phyloP scores from a whole-genome alignment of 2,797 vertebrate species.

The Crenuchus spilurus region DNA sequence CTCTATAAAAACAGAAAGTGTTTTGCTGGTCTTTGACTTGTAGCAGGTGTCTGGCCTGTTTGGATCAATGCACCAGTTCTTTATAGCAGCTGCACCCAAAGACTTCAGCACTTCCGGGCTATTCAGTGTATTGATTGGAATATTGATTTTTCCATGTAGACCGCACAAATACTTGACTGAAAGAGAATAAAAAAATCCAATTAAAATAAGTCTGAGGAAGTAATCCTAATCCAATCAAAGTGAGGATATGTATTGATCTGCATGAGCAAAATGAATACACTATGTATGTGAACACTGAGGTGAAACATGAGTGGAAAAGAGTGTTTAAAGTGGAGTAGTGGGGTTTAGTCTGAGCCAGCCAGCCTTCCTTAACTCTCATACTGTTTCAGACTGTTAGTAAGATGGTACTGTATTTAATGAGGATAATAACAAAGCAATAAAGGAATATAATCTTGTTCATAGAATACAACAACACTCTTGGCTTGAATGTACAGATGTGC shows the following conservation, averaged over 20 bases:
- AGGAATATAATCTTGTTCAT: background rate
- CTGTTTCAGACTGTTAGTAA: too few relatives aligned
- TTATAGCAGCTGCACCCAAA: constrained; percentile 42
- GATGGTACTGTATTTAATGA: too few relatives aligned
- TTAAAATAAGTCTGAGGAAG: constrained; percentile 72
- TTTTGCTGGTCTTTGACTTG: background rate
- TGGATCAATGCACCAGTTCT: constrained; percentile 36
- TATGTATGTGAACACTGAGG: constrained; percentile 11
- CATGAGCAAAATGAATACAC: constrained; percentile 72
- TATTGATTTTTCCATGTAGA: constrained; percentile 78
- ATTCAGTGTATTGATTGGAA: constrained; percentile 70
- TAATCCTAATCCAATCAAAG: constrained; percentile 77
- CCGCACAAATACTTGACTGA: constrained; percentile 56
- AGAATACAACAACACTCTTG: too few relatives aligned
- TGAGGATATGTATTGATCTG: constrained; percentile 72
- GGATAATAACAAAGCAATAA: background rate
- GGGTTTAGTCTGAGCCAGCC: background rate
- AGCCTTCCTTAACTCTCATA: too few relatives aligned
- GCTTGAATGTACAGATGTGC: background rate
- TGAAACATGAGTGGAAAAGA: constrained; percentile 9
- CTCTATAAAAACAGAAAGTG: constrained; percentile 18
- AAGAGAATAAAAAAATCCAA: constrained; percentile 78
- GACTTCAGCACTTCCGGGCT: constrained; percentile 56
- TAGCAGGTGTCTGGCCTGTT: constrained; percentile 57
- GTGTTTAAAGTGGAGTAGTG: background rate